phyloP scores from a whole-genome alignment of 1,140 invertebrate species.

The Drosophila virilis region DNA sequence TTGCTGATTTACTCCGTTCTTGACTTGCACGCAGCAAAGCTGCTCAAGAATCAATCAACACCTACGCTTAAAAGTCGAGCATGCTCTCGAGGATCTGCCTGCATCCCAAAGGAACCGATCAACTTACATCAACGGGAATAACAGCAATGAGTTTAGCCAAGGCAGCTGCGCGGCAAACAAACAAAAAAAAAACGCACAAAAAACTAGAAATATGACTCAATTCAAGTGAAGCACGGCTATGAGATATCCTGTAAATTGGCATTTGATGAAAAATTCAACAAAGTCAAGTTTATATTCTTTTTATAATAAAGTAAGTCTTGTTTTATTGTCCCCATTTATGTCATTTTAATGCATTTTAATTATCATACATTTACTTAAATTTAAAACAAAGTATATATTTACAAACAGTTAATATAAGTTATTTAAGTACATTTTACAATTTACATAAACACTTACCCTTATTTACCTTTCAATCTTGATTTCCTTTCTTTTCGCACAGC shows the following conservation, averaged over 20 bases:
- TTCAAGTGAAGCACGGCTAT: not conserved
- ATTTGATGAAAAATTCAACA: too few species aligned
- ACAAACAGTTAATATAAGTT: too few species aligned
- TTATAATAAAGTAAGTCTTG: too few species aligned
- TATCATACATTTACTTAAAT: too few species aligned
- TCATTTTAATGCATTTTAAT: too few species aligned
- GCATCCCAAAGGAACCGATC: conserved; percentile 57
- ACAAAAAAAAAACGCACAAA: not conserved
- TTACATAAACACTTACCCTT: too few species aligned
- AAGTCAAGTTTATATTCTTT: too few species aligned
- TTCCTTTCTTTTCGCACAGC: too few species aligned
- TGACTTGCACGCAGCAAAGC: conserved; percentile 42
- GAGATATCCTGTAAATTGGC: conserved; percentile 6
- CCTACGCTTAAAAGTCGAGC: conserved; percentile 47
- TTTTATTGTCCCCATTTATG: too few species aligned
- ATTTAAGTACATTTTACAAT: too few species aligned
- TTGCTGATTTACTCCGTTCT: conserved; percentile 42
- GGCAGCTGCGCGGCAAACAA: conserved; percentile 58
- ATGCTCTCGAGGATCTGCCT: conserved; percentile 21
- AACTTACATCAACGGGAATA: conserved; percentile 47
- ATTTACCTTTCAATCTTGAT: too few species aligned
- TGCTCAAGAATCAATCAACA: conserved; percentile 51
- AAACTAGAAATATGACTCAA: not conserved
- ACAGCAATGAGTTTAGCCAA: conserved; percentile 36
- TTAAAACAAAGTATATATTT: too few species aligned